These are phyloP conservation scores for Sarcophaga caerulescens DNA, from an alignment of 2,888 invertebrate species.

Conservation along the genomic window DNA sequence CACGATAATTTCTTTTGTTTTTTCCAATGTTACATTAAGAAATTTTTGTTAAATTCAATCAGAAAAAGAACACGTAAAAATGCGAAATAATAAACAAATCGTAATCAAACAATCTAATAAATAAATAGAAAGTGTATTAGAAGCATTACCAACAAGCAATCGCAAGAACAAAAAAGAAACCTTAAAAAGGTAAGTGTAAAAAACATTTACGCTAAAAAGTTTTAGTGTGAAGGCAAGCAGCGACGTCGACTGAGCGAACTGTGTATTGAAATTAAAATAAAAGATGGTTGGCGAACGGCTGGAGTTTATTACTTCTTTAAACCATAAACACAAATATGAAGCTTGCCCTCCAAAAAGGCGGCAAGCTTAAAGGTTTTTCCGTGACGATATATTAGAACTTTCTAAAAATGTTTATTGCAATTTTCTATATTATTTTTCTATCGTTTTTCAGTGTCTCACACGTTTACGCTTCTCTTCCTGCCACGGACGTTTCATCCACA, in stretches of 20 bases:
- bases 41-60: constrained; percentile 52
- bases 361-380: neutral
- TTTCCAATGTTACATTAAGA: constrained; percentile 44
- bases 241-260: constrained; percentile 37
- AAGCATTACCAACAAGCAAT: neutral
- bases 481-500: constrained; percentile 1
- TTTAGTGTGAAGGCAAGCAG: constrained; percentile 48
- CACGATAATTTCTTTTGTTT: constrained; percentile 65
- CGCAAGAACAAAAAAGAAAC: neutral
- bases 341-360: constrained; percentile 42
- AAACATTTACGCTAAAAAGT: neutral
- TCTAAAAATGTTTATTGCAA: neutral
- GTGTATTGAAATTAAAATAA: constrained; percentile 24
- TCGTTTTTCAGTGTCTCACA: constrained; percentile 17
- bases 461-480: neutral
- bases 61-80: constrained; percentile 32
- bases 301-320: constrained; percentile 9
- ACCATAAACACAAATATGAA: constrained; percentile 1
- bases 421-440: neutral
- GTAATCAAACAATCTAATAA: neutral
- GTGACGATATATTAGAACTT: neutral
- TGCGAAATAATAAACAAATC: constrained; percentile 38
- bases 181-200: constrained; percentile 28
- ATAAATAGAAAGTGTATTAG: neutral
- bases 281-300: constrained; percentile 45